Conservation (phyloP, 2,888 invertebrate species). For the Aleiodes leptofemur region DNA sequence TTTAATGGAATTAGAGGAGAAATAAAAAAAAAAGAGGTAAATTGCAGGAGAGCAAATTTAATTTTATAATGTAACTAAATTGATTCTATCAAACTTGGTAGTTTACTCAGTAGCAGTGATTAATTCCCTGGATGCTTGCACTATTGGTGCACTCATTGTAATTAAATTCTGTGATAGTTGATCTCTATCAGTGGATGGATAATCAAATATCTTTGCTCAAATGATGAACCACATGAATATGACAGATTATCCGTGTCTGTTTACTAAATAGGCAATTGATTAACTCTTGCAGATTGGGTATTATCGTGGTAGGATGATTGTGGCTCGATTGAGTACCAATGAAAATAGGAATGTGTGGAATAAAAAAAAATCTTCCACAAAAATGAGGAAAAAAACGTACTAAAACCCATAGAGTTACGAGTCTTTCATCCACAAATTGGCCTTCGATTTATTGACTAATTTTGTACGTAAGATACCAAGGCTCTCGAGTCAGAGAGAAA, state of each 20-base stretch:
- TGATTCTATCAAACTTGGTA: not conserved
- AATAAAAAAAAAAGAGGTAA: too few relatives aligned
- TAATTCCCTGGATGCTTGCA: slow-evolving; percentile 9
- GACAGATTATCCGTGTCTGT: not conserved
- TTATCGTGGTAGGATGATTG: too few relatives aligned
- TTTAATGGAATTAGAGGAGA: too few relatives aligned
- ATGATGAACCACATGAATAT: not conserved
- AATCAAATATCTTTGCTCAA: not conserved
- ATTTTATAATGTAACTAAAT: too few relatives aligned
- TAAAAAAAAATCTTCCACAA: not conserved
- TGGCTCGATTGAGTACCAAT: too few relatives aligned
- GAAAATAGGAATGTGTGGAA: not conserved
- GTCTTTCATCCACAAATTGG: not conserved
- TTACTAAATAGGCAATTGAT: not conserved
- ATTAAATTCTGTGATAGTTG: slow-evolving; percentile 9
- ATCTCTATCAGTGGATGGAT: not conserved
- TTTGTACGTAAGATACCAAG: not conserved
- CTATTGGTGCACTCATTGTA: slow-evolving; percentile 7
- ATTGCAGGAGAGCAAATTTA: too few relatives aligned
- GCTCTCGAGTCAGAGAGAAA: too few relatives aligned
- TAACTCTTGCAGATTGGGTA: too few relatives aligned
- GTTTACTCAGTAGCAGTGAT: not conserved
- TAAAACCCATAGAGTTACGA: not conserved
- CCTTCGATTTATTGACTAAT: slow-evolving; percentile 61
- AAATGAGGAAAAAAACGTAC: not conserved